A percentile compares a stretch with the other conserved stretches of the same genome.
Conservation (phyloP, 2,797 vertebrate species). For the Sebastes cheni region DNA sequence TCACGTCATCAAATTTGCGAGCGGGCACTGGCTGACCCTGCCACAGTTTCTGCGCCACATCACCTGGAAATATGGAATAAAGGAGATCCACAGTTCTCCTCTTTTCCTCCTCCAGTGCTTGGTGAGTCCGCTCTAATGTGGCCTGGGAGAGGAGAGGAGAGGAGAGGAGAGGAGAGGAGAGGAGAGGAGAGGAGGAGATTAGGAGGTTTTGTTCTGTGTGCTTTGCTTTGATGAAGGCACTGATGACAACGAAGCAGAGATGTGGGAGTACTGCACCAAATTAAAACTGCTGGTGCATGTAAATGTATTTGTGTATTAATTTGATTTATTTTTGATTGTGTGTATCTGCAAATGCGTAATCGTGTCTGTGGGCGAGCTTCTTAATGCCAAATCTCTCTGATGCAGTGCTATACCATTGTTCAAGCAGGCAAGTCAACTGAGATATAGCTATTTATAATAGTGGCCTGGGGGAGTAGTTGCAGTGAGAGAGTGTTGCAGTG, state of each 20-base stretch:
- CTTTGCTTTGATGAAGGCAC: constrained; percentile 29
- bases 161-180: neutral
- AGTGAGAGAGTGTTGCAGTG: constrained; percentile 41
- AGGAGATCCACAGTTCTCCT: constrained; percentile 97
- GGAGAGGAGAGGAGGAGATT: constrained; percentile 5
- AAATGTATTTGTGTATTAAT: constrained; percentile 25
- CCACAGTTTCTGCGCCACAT: constrained; percentile 97
- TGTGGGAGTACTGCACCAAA: constrained; percentile 47
- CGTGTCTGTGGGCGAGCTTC: constrained; percentile 30
- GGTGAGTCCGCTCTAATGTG: constrained; percentile 94
- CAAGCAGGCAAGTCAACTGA: constrained; percentile 29
- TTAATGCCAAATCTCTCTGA: constrained; percentile 27
- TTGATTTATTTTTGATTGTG: constrained; percentile 34
- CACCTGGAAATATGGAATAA: constrained; percentile 97
- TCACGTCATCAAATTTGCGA: constrained; percentile 97
- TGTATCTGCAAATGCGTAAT: constrained; percentile 32
- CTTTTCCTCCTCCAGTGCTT: constrained; percentile 97
- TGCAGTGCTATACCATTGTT: constrained; percentile 30
- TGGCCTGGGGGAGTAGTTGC: constrained; percentile 39
- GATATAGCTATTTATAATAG: constrained; percentile 59
- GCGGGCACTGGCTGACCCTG: constrained; percentile 95
- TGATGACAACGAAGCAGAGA: constrained; percentile 18
- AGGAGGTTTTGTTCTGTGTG: constrained; percentile 14
- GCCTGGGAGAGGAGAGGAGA: constrained; percentile 70
- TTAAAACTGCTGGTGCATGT: constrained; percentile 33